Conservation (phyloP, 2,888 invertebrate species). For the Leptura quadrifasciata region DNA sequence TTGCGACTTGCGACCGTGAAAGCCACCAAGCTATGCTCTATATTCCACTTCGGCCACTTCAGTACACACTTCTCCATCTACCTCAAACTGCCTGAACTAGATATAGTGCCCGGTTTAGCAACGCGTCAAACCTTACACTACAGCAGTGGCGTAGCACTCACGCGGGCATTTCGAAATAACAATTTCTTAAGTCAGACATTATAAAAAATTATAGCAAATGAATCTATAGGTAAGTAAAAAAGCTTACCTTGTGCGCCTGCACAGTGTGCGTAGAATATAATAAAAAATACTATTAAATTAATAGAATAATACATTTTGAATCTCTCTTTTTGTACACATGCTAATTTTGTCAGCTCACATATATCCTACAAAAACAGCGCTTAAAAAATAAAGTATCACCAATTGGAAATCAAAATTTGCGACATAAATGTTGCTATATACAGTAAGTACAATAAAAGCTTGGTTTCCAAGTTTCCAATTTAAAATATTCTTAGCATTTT, state of each 20-base stretch:
- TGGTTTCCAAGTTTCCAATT: conserved; percentile 5
- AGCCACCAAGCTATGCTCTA: neutral
- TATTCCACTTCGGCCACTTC: neutral
- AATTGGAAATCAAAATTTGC: conserved; percentile 38
- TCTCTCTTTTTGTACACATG: conserved; percentile 35
- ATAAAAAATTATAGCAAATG: neutral
- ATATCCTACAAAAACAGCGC: conserved; percentile 29
- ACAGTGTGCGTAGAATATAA: conserved; percentile 56
- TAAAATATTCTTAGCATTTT: neutral
- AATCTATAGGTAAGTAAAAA: conserved; percentile 37
- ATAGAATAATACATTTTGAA: neutral
- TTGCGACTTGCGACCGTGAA: too few species aligned
- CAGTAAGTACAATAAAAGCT: conserved; percentile 33
- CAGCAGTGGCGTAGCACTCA: conserved; percentile 5
- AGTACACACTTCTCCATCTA: conserved; percentile 25
- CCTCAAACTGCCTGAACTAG: neutral
- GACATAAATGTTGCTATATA: conserved; percentile 16
- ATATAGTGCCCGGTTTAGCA: neutral
- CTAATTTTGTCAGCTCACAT: conserved; percentile 25
- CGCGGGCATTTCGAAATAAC: neutral
- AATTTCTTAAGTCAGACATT: neutral
- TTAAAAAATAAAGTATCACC: conserved; percentile 27
- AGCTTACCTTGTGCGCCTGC: conserved; percentile 57
- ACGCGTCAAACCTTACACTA: neutral
- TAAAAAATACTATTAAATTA: conserved; percentile 48